Evolutionary conservation across 2,797 vertebrate genomes (phyloP).

Genomic region (Sciurus vulgaris): DNA sequence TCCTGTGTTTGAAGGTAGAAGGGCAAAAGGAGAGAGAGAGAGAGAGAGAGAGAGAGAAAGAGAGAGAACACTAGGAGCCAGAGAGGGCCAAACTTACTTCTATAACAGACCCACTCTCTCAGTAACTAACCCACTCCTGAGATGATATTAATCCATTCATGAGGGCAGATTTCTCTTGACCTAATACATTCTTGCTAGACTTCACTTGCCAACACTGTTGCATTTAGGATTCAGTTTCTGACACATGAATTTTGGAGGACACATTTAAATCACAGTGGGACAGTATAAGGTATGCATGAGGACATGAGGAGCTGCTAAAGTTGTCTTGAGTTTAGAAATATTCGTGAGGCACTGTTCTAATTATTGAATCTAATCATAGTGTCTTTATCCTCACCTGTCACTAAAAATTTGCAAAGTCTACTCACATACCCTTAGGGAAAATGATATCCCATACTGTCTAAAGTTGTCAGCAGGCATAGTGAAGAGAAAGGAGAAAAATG

Average conservation of each 20-base stretch:
- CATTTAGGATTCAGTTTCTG: background rate
- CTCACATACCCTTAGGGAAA: background rate
- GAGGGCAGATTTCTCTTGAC: background rate
- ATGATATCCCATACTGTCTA: background rate
- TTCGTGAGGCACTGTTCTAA: background rate
- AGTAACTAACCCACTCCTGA: background rate
- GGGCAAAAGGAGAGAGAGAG: background rate
- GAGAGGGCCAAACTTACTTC: background rate
- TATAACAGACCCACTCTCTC: background rate
- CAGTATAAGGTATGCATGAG: background rate
- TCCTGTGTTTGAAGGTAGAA: background rate
- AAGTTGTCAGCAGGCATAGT: background rate
- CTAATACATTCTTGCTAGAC: background rate
- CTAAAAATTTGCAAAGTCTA: conserved; percentile 18
- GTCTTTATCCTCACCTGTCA: background rate
- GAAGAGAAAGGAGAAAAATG: background rate
- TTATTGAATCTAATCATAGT: background rate
- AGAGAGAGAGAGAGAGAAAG: too few species aligned
- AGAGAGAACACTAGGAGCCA: too few species aligned
- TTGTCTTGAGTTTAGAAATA: conserved; percentile 11
- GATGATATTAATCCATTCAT: background rate
- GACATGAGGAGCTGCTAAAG: background rate
- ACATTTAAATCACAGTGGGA: background rate
- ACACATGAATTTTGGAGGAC: background rate
- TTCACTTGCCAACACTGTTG: background rate